phyloP scores from a whole-genome alignment of 2,888 invertebrate genomes.

The Plebejus argus region DNA sequence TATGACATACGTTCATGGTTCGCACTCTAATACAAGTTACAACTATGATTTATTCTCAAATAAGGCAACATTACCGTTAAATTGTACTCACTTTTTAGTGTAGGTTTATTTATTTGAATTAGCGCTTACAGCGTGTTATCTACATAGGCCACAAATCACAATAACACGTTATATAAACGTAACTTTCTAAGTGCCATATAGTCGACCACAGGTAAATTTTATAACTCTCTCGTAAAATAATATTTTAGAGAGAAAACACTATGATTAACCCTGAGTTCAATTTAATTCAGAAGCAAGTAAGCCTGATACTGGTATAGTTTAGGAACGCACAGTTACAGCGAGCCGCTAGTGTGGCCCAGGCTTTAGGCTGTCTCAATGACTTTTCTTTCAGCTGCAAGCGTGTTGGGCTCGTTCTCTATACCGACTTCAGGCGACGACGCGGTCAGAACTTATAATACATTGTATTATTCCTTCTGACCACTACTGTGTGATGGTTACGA shows the following conservation, averaged over 20 bases:
- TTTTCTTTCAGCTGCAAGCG: conserved; percentile 74
- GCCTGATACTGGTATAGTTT: not conserved
- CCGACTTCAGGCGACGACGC: conserved; percentile 48
- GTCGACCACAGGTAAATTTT: too few relatives aligned
- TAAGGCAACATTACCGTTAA: too few relatives aligned
- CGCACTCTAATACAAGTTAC: not conserved
- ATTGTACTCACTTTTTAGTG: too few relatives aligned
- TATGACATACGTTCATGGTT: not conserved
- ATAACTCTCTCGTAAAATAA: too few relatives aligned
- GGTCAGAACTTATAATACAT: conserved; percentile 74
- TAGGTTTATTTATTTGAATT: too few relatives aligned
- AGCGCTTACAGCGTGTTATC: too few relatives aligned
- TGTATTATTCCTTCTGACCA: conserved; percentile 75
- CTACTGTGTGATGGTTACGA: conserved; percentile 59
- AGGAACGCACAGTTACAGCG: not conserved
- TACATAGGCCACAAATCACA: too few relatives aligned
- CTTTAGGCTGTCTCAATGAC: conserved; percentile 53
- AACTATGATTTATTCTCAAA: too few relatives aligned
- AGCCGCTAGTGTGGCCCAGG: not conserved
- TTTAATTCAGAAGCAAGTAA: not conserved
- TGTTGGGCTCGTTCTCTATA: conserved; percentile 51
- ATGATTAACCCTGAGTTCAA: too few relatives aligned
- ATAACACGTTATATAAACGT: too few relatives aligned
- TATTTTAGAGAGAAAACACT: too few relatives aligned
- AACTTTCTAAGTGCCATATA: too few relatives aligned